Evolutionary conservation across 2,888 invertebrate genomes (phyloP).

Genomic region (Leptopilina drosophilae): DNA sequence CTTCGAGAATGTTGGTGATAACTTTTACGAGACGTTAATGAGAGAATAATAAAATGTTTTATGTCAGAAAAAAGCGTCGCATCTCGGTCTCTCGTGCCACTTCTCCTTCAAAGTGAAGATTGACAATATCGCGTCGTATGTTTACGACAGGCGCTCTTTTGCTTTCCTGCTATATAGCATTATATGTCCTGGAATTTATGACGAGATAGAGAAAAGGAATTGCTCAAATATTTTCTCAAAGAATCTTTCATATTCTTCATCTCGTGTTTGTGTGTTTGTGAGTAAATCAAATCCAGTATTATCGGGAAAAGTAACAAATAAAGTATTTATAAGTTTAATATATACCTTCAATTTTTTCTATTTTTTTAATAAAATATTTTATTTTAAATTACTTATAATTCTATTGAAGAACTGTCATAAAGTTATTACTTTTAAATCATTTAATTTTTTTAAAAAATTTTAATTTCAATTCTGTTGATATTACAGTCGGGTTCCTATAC

Average conservation of each 20-base stretch:
- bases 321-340: too few relatives aligned
- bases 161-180: slow-evolving; percentile 18
- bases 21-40: slow-evolving; percentile 41
- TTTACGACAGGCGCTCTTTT: slow-evolving; percentile 37
- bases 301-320: too few relatives aligned
- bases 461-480: too few relatives aligned
- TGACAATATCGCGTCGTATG: slow-evolving; percentile 39
- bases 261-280: not conserved
- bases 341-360: too few relatives aligned
- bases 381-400: too few relatives aligned
- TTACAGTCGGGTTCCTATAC: too few relatives aligned
- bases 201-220: slow-evolving; percentile 35
- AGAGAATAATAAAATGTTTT: slow-evolving; percentile 38
- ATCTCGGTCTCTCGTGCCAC: slow-evolving; percentile 34
- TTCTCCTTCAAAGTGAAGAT: slow-evolving; percentile 36
- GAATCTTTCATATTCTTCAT: not conserved
- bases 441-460: too few relatives aligned
- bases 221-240: slow-evolving; percentile 33
- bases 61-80: slow-evolving; percentile 26
- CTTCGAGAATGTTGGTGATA: slow-evolving; percentile 35
- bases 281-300: not conserved
- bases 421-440: too few relatives aligned
- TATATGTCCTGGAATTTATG: slow-evolving; percentile 36
- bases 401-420: too few relatives aligned
- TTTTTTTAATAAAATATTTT: too few relatives aligned